Base-by-base conservation (phyloP, 2,797 vertebrate genomes). In the Malurus splendens region DNA sequence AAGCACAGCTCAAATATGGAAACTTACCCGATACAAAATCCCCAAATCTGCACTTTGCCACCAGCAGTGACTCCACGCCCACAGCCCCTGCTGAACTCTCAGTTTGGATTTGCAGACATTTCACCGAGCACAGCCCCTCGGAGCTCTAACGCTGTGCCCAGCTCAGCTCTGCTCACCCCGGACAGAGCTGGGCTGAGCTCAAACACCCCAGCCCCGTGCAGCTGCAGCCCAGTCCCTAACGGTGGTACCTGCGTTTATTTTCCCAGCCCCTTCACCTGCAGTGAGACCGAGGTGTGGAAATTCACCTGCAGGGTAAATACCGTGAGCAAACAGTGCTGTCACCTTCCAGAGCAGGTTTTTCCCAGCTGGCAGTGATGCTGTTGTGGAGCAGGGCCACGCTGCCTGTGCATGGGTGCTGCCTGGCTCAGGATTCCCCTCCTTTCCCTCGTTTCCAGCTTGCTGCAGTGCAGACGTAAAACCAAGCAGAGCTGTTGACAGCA, bases 381-480 rank as follows among this genome's bases (percentile, higher is more conserved):
- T 6, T 38, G 15, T 1, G 5, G 44, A 83, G 48, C 59, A 62
- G 54, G 18, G 23, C 79, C 85, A 45, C 0, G 2, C 60, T 74
- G 60, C 28, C 62, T 0, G 0, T 45, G 28, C n/a, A 9, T 12
- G 15, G 2, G 0, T 36, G 25, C 39, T 61, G 50, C 47, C 50
- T 80, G 70, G 28, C 77, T 82, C 7, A 2, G 70, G 62, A 72
- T 48, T 66, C 56, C 47, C 22, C 33, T 72, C 55, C 27, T 55
- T 30, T 41, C 51, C 61, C 45, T 27, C 6, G 0, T n/a, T 82
- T 42, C 65, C 84, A 82, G 30, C 51, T 32, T 60, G 45, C 62
- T 65, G 72, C 0, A 0, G 48, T 0, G 0, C 2, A 51, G 71
- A 54, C 0, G 0, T 57, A 61, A 90, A 84, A 77, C 28, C 55